phyloP scores from a whole-genome alignment of 2,113 vertebrate species.

The Chionomys nivalis region DNA sequence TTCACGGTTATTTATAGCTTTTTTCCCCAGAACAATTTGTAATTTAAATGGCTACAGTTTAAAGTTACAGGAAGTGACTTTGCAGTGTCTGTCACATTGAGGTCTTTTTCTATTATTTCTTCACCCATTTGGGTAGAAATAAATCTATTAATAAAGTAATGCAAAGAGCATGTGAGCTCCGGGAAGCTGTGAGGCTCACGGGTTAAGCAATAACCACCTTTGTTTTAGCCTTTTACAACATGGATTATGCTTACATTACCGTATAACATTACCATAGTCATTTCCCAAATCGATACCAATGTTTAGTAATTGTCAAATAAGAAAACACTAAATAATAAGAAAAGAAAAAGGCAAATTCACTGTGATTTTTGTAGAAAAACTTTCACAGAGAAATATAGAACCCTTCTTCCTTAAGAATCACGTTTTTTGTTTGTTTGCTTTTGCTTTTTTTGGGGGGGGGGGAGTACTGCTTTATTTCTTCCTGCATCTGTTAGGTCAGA shows the following conservation, averaged over 20 bases:
- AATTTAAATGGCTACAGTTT: slow-evolving; percentile 53
- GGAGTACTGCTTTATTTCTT: too few relatives aligned
- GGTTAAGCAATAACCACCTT: not conserved
- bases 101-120: not conserved
- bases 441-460: not conserved
- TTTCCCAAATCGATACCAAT: not conserved
- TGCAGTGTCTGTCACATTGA: slow-evolving; percentile 16
- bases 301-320: not conserved
- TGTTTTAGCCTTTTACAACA: not conserved
- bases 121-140: not conserved
- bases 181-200: not conserved
- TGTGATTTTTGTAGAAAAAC: not conserved
- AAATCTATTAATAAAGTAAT: slow-evolving; percentile 28
- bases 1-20: slow-evolving; percentile 67
- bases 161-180: not conserved
- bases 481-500: too few relatives aligned
- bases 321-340: not conserved
- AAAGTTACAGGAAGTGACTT: slow-evolving; percentile 70
- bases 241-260: not conserved
- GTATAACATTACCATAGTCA: not conserved
- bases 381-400: not conserved
- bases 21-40: slow-evolving; percentile 32
- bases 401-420: not conserved
- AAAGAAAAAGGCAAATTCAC: not conserved
- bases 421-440: not conserved